Evolutionary conservation across 1,140 invertebrate species (phyloP), one percentile per base, ranked within the genome.

Genomic region (Brachionus calyciflorus): DNA sequence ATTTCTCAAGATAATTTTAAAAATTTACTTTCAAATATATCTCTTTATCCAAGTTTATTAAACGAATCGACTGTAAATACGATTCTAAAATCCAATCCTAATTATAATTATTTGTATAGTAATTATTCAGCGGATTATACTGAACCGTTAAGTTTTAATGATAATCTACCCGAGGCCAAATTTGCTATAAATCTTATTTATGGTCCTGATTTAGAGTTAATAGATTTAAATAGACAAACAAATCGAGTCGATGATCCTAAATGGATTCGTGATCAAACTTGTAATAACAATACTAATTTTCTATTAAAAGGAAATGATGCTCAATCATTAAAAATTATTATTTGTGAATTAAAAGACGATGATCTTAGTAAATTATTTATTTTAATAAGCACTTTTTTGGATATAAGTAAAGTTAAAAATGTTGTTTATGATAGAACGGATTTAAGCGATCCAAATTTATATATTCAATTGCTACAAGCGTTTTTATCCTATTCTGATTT

Each of bases 31-130:
- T 44, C 24, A 5, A 12, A 4, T 12, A 37, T 5, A 17, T 63
- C 9, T 1, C 30, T 65, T 19, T 65, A 65, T 14, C 55, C 55
- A 6, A 37, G n/a, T 17, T n/a, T 6, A 17, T 44, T 65, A 14
- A 65, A 65, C 21, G 60, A 65, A 44, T 44, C 60, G 24, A 24
- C 24, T 65, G n/a, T 65, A 17, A 21, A 73, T 40, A 53, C 10
- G 12, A 73, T 73, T 53, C 48, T 73, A 30, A 73, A 30, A 19
- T 49, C 69, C 7, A 73, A 24, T 48, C 69, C 69, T 0, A 73
- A 73, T 40, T 73, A 40, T 24, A 73, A 73, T 21, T 73, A 73
- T 26, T 55, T 73, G 17, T 73, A 73, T n/a, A 51, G 44, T 26
- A 73, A 73, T 73, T 55, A 51, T 24, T 26, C 69, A 2, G 19